Evolutionary conservation across 2,113 vertebrate genomes (phyloP), one percentile per base, ranked within the genome.

Genomic region (Phocoena phocoena): DNA sequence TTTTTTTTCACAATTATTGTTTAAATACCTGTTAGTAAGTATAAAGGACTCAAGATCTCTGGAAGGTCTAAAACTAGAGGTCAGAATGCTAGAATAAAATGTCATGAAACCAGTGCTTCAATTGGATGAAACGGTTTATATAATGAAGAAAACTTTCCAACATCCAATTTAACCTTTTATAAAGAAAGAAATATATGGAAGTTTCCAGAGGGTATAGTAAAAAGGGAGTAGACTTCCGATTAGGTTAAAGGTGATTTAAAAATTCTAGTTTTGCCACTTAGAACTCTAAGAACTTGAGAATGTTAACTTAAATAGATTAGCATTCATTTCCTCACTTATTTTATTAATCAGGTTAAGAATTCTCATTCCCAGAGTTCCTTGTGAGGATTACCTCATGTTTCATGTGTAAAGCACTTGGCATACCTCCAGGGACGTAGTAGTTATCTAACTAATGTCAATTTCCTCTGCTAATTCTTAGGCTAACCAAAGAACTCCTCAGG

Each of bases 201-300:
- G 21, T 86, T 88, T 94, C 36, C 3, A 47, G 9, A 53, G 9
- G 6, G 11, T 58, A 53, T 36, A 88, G 58, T 65, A 1, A 60
- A 87, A 95, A 88, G 6, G 7, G 10, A 68, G 7, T 31, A 4
- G 63, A 68, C 26, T 73, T 77, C 33, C 2, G 4, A 71, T 21
- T 53, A 79, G 7, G 17, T 67, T 81, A 80, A 88, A 63, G 38
- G 4, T 41, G 14, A 83, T 71, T 84, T 83, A 79, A 88, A 88
- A 95, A 89, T 96, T 96, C 87, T 79, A 79, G 44, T 83, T 41
- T 58, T 90, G 33, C 15, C 31, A 92, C 26, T 79, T 68, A 83
- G 26, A 73, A 58, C 58, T 70, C 33, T 87, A 55, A 58, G 36
- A 81, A n/a, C 53, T 88, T 88, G 33, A 20, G 58, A 89, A 80